phyloP scores from a whole-genome alignment of 2,113 vertebrate genomes.

The Chroicocephalus ridibundus region DNA sequence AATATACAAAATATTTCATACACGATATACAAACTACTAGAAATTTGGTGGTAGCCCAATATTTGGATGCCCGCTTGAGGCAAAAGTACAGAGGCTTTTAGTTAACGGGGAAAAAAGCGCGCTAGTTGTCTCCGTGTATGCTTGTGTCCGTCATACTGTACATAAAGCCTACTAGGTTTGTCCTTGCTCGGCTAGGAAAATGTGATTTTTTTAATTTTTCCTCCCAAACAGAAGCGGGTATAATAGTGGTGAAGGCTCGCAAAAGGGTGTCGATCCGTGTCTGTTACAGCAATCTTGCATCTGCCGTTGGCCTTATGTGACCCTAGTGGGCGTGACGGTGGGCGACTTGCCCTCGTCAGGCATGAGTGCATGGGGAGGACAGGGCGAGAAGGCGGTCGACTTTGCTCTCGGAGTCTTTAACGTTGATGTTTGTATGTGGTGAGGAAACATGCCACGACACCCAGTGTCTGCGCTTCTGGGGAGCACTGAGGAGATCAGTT shows the following conservation, averaged over 20 bases:
- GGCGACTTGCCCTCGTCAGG: background rate
- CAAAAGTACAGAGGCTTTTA: background rate
- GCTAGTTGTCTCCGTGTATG: background rate
- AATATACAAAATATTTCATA: background rate
- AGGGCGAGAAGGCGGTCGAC: background rate
- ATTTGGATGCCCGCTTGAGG: background rate
- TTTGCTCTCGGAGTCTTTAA: background rate
- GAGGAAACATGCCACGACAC: background rate
- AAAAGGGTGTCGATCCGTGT: background rate
- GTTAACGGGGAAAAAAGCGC: background rate
- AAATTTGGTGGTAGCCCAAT: background rate
- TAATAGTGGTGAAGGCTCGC: background rate
- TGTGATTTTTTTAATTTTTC: background rate
- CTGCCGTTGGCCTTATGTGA: rapidly evolving
- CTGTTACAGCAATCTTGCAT: background rate
- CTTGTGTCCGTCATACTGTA: background rate
- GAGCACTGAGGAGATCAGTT: background rate
- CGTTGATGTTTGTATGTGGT: background rate
- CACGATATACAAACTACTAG: background rate
- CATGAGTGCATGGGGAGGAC: background rate
- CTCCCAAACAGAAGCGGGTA: background rate
- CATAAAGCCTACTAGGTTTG: background rate
- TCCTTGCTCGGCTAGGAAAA: background rate
- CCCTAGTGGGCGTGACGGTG: rapidly evolving
- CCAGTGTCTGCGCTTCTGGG: background rate